A percentile compares a stretch with the other conserved stretches of the same genome.
These are phyloP conservation scores for Oppia nitens DNA, from an alignment of 1,140 invertebrate genomes.

Conservation along the genomic window DNA sequence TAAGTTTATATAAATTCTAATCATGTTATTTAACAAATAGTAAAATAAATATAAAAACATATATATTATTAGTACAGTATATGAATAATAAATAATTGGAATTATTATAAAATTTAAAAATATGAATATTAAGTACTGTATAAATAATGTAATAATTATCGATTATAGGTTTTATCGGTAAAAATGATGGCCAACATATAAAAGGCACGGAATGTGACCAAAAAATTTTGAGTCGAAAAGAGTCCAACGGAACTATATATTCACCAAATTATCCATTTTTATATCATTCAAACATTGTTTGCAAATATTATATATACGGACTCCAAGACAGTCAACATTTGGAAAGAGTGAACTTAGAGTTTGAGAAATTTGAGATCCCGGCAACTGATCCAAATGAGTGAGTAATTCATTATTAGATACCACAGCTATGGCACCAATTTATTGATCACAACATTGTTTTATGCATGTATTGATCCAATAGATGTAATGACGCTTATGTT, in stretches of 20 bases:
- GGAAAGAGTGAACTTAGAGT: constrained; percentile 73
- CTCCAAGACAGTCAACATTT: constrained; percentile 86
- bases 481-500: constrained; percentile 73
- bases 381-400: constrained; percentile 30
- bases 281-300: constrained; percentile 83
- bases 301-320: constrained; percentile 93
- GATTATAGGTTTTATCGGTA: constrained; percentile 91
- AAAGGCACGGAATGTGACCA: constrained; percentile 92
- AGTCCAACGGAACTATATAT: constrained; percentile 72
- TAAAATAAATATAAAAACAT: too few species aligned
- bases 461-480: constrained; percentile 23
- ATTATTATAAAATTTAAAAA: too few species aligned
- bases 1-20: too few species aligned
- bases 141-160: too few species aligned
- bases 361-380: constrained; percentile 74
- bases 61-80: too few species aligned
- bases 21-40: too few species aligned
- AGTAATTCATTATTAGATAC: background rate
- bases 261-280: constrained; percentile 88
- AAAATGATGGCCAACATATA: constrained; percentile 77
- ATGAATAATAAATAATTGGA: too few species aligned
- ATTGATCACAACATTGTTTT: background rate
- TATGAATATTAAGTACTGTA: too few species aligned
- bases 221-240: constrained; percentile 80
- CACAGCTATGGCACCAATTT: background rate